A percentile compares a stretch with the other conserved stretches of the same genome.
phyloP scores from a whole-genome alignment of 1,140 invertebrate genomes.

The Ceratosolen solmsi region DNA sequence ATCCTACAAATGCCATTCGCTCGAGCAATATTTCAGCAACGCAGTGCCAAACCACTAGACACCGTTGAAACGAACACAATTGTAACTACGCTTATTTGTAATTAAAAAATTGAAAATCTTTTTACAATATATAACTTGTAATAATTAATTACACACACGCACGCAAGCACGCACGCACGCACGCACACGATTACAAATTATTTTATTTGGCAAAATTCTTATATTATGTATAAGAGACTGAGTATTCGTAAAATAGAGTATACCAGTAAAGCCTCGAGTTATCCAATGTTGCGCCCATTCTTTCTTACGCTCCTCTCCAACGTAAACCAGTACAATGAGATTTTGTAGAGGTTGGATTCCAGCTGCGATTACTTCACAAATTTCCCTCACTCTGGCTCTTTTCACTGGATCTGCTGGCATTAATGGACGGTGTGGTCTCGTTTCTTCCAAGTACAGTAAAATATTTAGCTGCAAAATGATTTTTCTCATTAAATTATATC shows the following conservation, averaged over 20 bases:
- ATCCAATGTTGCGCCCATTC: conserved; percentile 97
- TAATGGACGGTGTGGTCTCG: conserved; percentile 85
- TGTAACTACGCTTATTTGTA: too few relatives aligned
- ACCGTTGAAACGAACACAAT: too few relatives aligned
- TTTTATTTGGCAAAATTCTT: neutral
- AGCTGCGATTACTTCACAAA: conserved; percentile 88
- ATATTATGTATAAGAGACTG: neutral
- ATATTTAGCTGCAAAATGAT: conserved; percentile 82
- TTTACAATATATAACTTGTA: neutral
- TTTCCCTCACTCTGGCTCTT: conserved; percentile 87
- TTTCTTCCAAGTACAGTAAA: conserved; percentile 96
- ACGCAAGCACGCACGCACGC: too few relatives aligned
- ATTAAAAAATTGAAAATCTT: too few relatives aligned
- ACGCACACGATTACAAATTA: neutral
- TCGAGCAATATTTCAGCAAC: too few relatives aligned
- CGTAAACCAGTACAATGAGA: conserved; percentile 87
- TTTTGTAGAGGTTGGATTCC: conserved; percentile 98
- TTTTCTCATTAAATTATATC: conserved; percentile 14
- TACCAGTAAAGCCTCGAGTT: conserved; percentile 85
- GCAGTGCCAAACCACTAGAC: too few relatives aligned
- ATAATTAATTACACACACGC: neutral
- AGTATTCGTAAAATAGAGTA: conserved; percentile 51
- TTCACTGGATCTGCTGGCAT: conserved; percentile 90
- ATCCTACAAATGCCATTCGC: too few relatives aligned
- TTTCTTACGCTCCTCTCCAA: conserved; percentile 88